phyloP scores from a whole-genome alignment of 2,797 vertebrate species.

The Scomberomorus guttatus region DNA sequence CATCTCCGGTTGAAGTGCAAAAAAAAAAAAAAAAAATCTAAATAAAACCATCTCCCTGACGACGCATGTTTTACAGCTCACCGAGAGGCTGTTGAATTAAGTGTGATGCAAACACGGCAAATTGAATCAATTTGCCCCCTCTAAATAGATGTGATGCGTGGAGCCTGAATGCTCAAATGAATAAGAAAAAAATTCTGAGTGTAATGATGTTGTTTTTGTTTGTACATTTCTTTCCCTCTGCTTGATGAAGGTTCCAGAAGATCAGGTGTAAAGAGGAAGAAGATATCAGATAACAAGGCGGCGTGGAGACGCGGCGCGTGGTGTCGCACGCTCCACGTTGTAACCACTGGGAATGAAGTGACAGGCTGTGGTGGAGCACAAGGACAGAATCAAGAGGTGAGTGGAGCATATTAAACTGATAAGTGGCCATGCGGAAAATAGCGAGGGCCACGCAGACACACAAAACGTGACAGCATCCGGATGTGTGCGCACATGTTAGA shows the following conservation, averaged over 20 bases:
- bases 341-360: slow-evolving; percentile 59
- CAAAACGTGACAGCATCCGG: slow-evolving; percentile 29
- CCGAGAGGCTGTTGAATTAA: slow-evolving; percentile 74
- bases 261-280: slow-evolving; percentile 63
- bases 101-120: slow-evolving; percentile 79
- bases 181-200: slow-evolving; percentile 71
- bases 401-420: slow-evolving; percentile 67
- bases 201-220: slow-evolving; percentile 82
- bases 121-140: slow-evolving; percentile 84
- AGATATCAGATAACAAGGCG: slow-evolving; percentile 69
- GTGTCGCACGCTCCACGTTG: slow-evolving; percentile 28
- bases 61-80: slow-evolving; percentile 74
- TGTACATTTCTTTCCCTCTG: slow-evolving; percentile 52
- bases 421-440: slow-evolving; percentile 62
- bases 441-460: slow-evolving; percentile 13
- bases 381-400: slow-evolving; percentile 62
- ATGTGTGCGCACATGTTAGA: slow-evolving; percentile 7
- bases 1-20: slow-evolving; percentile 56
- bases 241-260: slow-evolving; percentile 75
- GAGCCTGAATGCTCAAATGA: slow-evolving; percentile 73
- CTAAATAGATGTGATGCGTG: slow-evolving; percentile 82
- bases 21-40: slow-evolving; percentile 31
- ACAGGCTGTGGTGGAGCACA: slow-evolving; percentile 48
- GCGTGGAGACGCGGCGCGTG: not conserved
- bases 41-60: slow-evolving; percentile 63